Conservation (phyloP, 1,140 invertebrate genomes). For the Zaprionus ghesquierei region DNA sequence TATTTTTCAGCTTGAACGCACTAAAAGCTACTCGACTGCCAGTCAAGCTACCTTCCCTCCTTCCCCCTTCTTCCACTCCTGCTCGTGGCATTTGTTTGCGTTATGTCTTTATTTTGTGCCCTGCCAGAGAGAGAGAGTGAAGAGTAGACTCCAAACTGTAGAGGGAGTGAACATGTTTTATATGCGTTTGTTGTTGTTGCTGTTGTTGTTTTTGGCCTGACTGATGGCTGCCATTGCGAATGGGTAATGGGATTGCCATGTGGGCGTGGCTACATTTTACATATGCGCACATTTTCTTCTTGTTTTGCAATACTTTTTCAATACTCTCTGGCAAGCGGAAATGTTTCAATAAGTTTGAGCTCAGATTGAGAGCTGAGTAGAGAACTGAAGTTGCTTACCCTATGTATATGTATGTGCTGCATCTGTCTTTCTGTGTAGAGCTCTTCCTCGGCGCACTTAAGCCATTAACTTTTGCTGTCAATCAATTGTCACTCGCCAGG, state of each 20-base stretch:
- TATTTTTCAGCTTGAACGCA: slow-evolving; percentile 79
- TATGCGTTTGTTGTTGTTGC: slow-evolving; percentile 14
- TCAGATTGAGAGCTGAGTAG: neutral
- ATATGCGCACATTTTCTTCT: slow-evolving; percentile 17
- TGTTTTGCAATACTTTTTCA: slow-evolving; percentile 34
- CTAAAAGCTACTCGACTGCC: slow-evolving; percentile 74
- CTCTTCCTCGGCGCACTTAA: slow-evolving; percentile 41
- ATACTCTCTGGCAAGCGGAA: too few species aligned
- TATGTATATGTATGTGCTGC: slow-evolving; percentile 1
- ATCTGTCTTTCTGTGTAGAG: too few species aligned
- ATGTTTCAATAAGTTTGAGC: slow-evolving; percentile 70
- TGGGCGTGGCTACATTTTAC: neutral
- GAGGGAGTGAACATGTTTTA: slow-evolving; percentile 15
- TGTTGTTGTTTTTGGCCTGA: slow-evolving; percentile 38
- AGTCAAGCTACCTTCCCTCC: slow-evolving; percentile 39
- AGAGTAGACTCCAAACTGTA: slow-evolving; percentile 3
- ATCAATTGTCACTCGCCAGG: slow-evolving; percentile 65
- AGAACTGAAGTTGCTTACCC: neutral
- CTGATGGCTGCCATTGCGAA: slow-evolving; percentile 57
- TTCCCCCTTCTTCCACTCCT: slow-evolving; percentile 7
- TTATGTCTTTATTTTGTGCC: slow-evolving; percentile 75
- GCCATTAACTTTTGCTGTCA: slow-evolving; percentile 76
- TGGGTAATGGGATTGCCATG: slow-evolving; percentile 29
- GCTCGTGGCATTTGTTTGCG: slow-evolving; percentile 68
- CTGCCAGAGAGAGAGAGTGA: slow-evolving; percentile 40